Base-by-base conservation (phyloP, 2,888 invertebrate genomes). In the Acanthococcus lagerstroemiae region DNA sequence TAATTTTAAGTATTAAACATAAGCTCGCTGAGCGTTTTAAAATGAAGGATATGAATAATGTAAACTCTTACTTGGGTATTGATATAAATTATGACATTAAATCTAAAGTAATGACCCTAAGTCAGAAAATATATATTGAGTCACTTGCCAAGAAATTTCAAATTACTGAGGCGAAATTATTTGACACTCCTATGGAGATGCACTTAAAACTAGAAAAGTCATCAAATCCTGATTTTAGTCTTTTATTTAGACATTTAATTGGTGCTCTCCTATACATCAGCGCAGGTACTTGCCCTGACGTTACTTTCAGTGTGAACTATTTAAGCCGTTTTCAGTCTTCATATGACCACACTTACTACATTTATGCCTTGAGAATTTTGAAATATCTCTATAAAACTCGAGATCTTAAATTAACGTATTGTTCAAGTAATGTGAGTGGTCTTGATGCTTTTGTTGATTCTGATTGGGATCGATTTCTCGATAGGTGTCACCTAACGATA, bases 121-220 rank as follows among this genome's bases (percentile, higher is more conserved):
- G 57, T 57, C 57, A 57, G 44, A 15, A 21, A 24, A 21, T n/a
- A 44, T 57, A 57, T 57, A 57, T 57, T 37, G 57, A 57, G 26
- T 37, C 44, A 22, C 21, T 57, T 44, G 22, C 57, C 19, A 57
- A 12, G 12, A 17, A 21, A 7, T 57, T 24, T 44, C 15, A 57
- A 21, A 25, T 57, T 44, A 44, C 12, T 9, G n/a, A 57, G 19
- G 30, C 21, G 5, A 45, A 57, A 15, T 6, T 25, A 5, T 44
- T 9, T 17, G 37, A 57, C 7, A 57, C 45, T 19, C 57, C 37
- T 19, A 57, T 57, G 44, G 57, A 57, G 21, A 21, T 12, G n/a
- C 12, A 57, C 22, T 44, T 37, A n/a, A 57, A 44, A n/a, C 26
- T 57, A 17, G 19, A 44, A 57, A 9, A 3, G n/a, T n/a, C 44